These are phyloP conservation scores for Ectemnius lituratus DNA, from an alignment of 2,888 invertebrate genomes.

Conservation along the genomic window DNA sequence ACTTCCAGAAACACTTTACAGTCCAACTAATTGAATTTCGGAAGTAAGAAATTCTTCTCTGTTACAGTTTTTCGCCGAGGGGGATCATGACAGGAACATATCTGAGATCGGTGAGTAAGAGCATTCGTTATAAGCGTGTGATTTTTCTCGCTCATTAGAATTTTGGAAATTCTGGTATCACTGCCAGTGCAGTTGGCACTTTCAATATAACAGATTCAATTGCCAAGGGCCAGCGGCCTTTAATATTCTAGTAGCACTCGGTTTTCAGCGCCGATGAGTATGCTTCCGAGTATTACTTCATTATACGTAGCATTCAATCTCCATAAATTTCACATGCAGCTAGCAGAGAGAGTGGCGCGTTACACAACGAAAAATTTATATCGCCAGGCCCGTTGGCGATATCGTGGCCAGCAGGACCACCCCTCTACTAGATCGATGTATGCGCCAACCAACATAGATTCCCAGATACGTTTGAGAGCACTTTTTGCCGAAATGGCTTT, in stretches of 20 bases:
- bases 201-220: too few species aligned
- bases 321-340: constrained; percentile 42
- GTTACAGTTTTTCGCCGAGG: constrained; percentile 81
- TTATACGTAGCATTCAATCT: constrained; percentile 39
- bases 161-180: too few species aligned
- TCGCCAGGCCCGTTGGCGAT: background rate
- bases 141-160: background rate
- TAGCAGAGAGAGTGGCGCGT: background rate
- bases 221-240: too few species aligned
- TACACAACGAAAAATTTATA: constrained; percentile 18
- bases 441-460: too few species aligned
- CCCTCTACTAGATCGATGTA: background rate
- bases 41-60: constrained; percentile 54
- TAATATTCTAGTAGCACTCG: too few species aligned
- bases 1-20: too few species aligned
- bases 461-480: too few species aligned
- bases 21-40: too few species aligned
- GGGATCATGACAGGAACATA: constrained; percentile 81
- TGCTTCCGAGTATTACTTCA: constrained; percentile 34
- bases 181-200: too few species aligned
- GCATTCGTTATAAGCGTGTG: background rate
- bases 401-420: background rate
- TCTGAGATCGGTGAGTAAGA: constrained; percentile 80
- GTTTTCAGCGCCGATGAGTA: constrained; percentile 12
- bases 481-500: too few species aligned